These are phyloP conservation scores for Sphaerophoria taeniata DNA, from an alignment of 2,888 invertebrate species.

Conservation along the genomic window DNA sequence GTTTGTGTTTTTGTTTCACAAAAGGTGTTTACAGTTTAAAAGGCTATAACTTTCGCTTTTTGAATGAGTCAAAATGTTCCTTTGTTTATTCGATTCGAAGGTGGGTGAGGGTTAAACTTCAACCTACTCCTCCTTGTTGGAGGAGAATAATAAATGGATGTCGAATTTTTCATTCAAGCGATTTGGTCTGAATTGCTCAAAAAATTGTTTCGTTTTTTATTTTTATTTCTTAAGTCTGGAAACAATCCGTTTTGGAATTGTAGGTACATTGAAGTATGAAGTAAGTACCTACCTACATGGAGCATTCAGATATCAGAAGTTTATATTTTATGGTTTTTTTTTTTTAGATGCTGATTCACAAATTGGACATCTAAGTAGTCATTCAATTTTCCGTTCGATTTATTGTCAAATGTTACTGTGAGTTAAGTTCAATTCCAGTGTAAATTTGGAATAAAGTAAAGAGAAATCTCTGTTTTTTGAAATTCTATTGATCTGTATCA, in stretches of 20 bases:
- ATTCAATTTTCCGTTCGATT: too few relatives aligned
- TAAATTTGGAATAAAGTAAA: too few relatives aligned
- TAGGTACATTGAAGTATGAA: not conserved
- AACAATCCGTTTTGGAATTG: not conserved
- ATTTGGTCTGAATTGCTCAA: slow-evolving; percentile 21
- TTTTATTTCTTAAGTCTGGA: not conserved
- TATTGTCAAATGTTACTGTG: too few relatives aligned
- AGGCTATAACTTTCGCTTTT: slow-evolving; percentile 60
- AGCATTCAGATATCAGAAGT: too few relatives aligned
- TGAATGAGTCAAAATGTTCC: slow-evolving; percentile 52
- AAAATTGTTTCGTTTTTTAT: not conserved
- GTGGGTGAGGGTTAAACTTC: slow-evolving; percentile 27
- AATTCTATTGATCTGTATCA: too few relatives aligned
- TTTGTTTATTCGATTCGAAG: slow-evolving; percentile 40
- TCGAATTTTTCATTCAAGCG: slow-evolving; percentile 54
- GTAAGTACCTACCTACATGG: too few relatives aligned
- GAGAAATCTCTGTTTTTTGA: too few relatives aligned
- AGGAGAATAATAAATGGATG: slow-evolving; percentile 14
- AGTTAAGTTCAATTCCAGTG: too few relatives aligned
- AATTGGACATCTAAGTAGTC: too few relatives aligned
- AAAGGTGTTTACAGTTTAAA: slow-evolving; percentile 39
- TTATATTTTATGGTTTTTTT: too few relatives aligned
- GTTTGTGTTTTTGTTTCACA: slow-evolving; percentile 19
- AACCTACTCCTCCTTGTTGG: not conserved
- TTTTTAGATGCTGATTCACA: too few relatives aligned